Evolutionary conservation across 2,113 vertebrate genomes (phyloP), one percentile per base, ranked within the genome.

Genomic region (Trematomus loennbergii): DNA sequence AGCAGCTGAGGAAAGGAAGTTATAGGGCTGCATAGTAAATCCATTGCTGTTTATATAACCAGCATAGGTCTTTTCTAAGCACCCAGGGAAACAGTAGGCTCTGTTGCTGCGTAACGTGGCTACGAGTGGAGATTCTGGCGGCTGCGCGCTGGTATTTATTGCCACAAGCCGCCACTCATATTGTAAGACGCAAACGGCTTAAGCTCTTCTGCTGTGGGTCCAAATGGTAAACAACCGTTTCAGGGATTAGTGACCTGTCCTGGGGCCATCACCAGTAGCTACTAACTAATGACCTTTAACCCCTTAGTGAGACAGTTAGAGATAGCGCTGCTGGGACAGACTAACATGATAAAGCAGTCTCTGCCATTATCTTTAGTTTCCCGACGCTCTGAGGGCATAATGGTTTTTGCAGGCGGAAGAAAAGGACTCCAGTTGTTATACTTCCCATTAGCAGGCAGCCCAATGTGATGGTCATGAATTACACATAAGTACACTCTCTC

Each of bases 91-190:
- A 67, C 48, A 33, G 61, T 61, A 72, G 55, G 48, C 53, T 57
- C 63, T 45, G 79, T 77, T 57, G 55, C 67, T 45, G 36, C 46
- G 52, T 63, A 79, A 73, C 43, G 45, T 64, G 67, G 57, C 69
- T 73, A 9, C 75, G 25, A 40, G 29, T 82, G 36, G 45, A 58
- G 45, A 60, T 54, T 50, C 48, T 67, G 72, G 78, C 83, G 55
- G 72, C 83, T 50, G 29, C 29, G 74, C 9, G 45, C 81, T 82
- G 81, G 79, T 87, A 91, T 88, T 87, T 83, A 81, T 86, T 77
- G 71, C 83, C 79, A 84, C 84, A 84, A 79, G 79, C 81, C 13
- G 9, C 69, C 72, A 70, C 85, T 90, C 78, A 71, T 84, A 88
- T 78, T 61, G 70, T 86, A 83, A 84, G 67, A 86, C 65, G 13